These are phyloP conservation scores for Elephantulus edwardii DNA, from an alignment of 2,113 vertebrate species.

Conservation along the genomic window DNA sequence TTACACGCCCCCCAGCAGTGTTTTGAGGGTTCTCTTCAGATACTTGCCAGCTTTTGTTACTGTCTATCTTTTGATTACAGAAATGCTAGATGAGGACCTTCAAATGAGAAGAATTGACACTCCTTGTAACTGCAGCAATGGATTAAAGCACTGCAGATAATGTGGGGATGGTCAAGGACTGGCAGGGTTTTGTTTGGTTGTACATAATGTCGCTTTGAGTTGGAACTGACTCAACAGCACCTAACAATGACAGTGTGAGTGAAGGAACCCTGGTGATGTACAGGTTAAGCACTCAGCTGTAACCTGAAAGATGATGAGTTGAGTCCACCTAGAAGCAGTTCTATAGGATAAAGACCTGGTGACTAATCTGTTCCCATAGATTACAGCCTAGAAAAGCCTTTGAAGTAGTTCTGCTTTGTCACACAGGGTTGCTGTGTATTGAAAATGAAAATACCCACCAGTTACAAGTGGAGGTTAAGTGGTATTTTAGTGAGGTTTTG, in stretches of 20 bases:
- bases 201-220: not conserved
- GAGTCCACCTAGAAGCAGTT: too few species aligned
- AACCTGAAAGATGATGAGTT: not conserved
- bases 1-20: not conserved
- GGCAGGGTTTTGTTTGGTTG: too few species aligned
- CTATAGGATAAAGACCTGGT: not conserved
- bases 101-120: too few species aligned
- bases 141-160: too few species aligned
- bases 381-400: not conserved
- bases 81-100: too few species aligned
- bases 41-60: not conserved
- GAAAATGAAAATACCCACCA: not conserved
- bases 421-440: not conserved
- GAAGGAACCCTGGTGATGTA: not conserved
- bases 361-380: not conserved
- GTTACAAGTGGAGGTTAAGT: not conserved
- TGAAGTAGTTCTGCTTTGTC: not conserved
- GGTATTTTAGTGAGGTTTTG: not conserved
- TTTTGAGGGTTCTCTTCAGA: not conserved
- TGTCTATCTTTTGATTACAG: conserved; percentile 7
- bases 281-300: not conserved
- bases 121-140: too few species aligned
- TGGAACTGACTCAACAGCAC: too few species aligned
- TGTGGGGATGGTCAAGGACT: not conserved
- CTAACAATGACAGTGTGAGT: not conserved